phyloP scores from a whole-genome alignment of 2,888 invertebrate genomes.

The Cremastobaeus sp. region DNA sequence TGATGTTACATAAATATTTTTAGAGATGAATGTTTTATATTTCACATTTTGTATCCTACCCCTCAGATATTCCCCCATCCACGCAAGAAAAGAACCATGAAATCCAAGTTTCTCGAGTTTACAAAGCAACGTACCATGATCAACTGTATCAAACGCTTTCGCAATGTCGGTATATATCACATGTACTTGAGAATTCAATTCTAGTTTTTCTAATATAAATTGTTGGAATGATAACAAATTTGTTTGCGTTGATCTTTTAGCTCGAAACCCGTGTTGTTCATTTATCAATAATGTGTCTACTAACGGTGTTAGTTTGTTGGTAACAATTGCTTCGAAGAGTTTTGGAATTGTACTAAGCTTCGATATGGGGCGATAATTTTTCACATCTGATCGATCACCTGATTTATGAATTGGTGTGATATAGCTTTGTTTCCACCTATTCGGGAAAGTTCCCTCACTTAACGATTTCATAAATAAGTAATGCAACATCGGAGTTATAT shows the following conservation, averaged over 20 bases:
- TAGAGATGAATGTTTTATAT: background rate
- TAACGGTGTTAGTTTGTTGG: background rate
- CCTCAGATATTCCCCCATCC: background rate
- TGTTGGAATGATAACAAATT: background rate
- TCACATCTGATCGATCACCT: background rate
- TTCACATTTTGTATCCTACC: background rate
- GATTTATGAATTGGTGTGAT: background rate
- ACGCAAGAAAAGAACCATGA: background rate
- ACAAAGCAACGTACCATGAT: background rate
- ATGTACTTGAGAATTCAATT: background rate
- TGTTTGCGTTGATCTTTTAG: background rate
- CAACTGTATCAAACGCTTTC: background rate
- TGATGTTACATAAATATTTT: background rate
- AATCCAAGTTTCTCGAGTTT: background rate
- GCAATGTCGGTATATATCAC: background rate
- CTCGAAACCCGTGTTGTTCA: background rate
- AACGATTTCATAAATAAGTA: background rate
- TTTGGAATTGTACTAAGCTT: background rate
- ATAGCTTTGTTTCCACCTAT: background rate
- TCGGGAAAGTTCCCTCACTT: background rate
- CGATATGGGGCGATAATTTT: background rate
- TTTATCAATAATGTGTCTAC: background rate
- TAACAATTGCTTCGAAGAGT: background rate
- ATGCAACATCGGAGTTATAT: constrained; percentile 1
- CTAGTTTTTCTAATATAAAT: background rate